These are phyloP conservation scores for Scolopax bukidnonensis DNA, from an alignment of 2,797 vertebrate genomes.

Conservation along the genomic window DNA sequence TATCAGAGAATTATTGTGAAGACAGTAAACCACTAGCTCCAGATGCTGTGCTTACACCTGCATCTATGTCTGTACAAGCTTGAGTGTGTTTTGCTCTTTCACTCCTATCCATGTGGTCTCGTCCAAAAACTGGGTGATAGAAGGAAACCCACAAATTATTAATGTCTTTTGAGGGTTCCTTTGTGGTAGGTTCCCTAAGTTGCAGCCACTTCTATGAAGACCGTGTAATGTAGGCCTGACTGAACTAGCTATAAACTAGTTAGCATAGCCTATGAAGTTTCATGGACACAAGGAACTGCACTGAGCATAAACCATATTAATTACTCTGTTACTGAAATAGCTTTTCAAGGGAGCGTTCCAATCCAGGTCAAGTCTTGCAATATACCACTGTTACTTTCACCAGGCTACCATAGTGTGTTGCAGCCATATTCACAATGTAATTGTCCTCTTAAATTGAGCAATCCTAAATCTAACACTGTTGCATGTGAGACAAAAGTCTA, in stretches of 20 bases:
- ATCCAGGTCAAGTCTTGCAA: background rate
- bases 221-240: background rate
- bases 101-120: accelerated
- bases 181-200: background rate
- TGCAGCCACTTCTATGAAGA: background rate
- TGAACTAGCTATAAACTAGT: background rate
- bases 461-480: background rate
- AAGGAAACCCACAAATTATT: background rate
- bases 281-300: background rate
- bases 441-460: background rate
- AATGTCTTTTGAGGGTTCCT: background rate
- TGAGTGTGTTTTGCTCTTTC: background rate
- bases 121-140: background rate
- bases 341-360: background rate
- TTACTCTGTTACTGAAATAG: background rate
- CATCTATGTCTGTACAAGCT: background rate
- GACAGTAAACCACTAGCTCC: background rate
- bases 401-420: background rate
- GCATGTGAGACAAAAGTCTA: background rate
- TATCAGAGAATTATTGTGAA: background rate
- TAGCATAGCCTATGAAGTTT: background rate
- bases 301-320: background rate
- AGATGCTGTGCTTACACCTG: background rate
- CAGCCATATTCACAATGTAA: background rate
- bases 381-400: background rate